Evolutionary conservation across 1,140 invertebrate genomes (phyloP).

Genomic region (Doryteuthis pealeii): DNA sequence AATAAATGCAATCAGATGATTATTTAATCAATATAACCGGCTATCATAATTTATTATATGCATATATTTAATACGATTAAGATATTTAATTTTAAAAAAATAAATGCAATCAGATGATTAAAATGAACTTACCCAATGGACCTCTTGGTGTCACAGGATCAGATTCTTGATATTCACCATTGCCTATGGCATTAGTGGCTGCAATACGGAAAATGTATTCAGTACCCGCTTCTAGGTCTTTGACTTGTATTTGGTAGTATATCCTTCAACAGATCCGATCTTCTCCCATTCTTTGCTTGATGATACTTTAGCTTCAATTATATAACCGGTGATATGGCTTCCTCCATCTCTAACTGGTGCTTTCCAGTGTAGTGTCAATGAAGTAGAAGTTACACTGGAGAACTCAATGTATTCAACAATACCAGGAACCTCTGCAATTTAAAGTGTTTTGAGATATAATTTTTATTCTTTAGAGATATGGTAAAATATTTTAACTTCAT

Average conservation of each 20-base stretch:
- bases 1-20: too few species aligned
- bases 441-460: not conserved
- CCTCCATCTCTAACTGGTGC: constrained; percentile 90
- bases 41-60: too few species aligned
- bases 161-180: constrained; percentile 90
- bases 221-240: constrained; percentile 84
- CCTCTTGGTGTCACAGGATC: constrained; percentile 94
- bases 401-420: constrained; percentile 14
- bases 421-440: constrained; percentile 11
- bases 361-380: constrained; percentile 71
- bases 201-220: constrained; percentile 91
- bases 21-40: too few species aligned
- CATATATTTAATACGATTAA: too few species aligned
- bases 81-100: too few species aligned
- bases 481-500: too few species aligned
- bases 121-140: constrained; percentile 83
- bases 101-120: too few species aligned
- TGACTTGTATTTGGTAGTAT: constrained; percentile 65
- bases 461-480: not conserved
- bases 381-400: constrained; percentile 80
- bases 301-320: constrained; percentile 40
- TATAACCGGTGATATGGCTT: constrained; percentile 59
- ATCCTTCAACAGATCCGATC: constrained; percentile 31
- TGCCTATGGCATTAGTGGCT: constrained; percentile 92
- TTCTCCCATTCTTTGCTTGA: constrained; percentile 32